Base-by-base conservation (phyloP, 2,797 vertebrate genomes). In the Gymnothorax javanicus region DNA sequence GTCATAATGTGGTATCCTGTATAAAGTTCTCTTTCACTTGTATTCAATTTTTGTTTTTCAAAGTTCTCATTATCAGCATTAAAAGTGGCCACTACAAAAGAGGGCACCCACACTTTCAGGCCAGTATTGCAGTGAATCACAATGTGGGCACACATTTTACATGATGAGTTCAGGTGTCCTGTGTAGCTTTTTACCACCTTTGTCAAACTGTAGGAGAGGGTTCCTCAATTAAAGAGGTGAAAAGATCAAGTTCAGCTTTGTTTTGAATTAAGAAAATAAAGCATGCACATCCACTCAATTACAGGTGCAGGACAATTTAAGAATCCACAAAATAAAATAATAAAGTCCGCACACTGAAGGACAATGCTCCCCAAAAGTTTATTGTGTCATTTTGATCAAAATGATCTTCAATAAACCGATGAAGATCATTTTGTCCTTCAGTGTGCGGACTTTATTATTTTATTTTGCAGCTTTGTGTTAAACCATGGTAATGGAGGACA, bases 81-180 rank as follows among this genome's bases (percentile, higher is more conserved):
- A 67, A 67, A 67, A 67, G 23, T 67, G 64, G 20, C 5, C 23
- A 67, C 64, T 67, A 25, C 23, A n/a, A 67, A 67, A 67, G 64
- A 69, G 64, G n/a, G 64, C 64, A 69, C 23, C 64, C 64, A 69
- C 64, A 25, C 23, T 9, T n/a, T 25, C 23, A 25, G 33, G 25
- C 64, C 25, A 69, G 64, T 11, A 8, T 69, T 69, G 23, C n/a
- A n/a, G 8, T 69, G 64, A 69, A n/a, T 69, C n/a, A 69, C 64
- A 25, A 8, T n/a, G 11, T 25, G 64, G 64, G 64, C 64, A 7
- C 25, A 67, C 1, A 25, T 69, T 69, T 69, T 25, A 69, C 23
- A n/a, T 69, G 64, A 69, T 69, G 23, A 69, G 64, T 69, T 69
- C 23, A 69, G 64, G 25, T 67, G 64, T 69, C 64, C 64, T 69